Conservation (phyloP, 2,797 vertebrate genomes). For the Microhierax caerulescens region DNA sequence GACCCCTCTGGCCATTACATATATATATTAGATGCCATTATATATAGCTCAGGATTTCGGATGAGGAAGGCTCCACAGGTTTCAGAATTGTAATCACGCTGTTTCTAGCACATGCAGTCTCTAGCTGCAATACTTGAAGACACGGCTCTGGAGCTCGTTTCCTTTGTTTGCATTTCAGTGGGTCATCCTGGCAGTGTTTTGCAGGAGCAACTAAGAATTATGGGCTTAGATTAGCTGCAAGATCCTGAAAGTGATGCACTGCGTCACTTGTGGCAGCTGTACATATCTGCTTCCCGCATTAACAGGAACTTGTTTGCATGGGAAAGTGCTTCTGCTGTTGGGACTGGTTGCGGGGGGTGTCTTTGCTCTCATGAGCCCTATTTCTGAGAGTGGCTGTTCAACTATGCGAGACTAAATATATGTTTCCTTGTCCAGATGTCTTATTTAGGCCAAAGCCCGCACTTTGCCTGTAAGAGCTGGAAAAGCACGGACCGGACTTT, state of each 20-base stretch:
- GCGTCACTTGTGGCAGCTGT: background rate
- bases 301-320: background rate
- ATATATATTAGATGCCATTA: background rate
- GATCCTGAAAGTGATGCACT: background rate
- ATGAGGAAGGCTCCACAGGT: background rate
- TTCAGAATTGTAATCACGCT: background rate
- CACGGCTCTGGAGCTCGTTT: background rate
- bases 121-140: background rate
- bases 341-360: background rate
- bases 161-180: background rate
- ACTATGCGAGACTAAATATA: background rate
- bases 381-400: background rate
- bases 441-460: background rate
- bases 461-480: background rate
- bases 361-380: background rate
- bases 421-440: background rate
- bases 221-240: background rate
- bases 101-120: background rate
- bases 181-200: background rate
- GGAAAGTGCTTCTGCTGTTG: background rate
- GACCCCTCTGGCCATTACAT: background rate
- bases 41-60: background rate
- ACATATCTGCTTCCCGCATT: background rate
- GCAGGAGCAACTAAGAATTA: background rate
- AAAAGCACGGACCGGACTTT: background rate